These are phyloP conservation scores for Melopsittacus undulatus DNA, from an alignment of 2,797 vertebrate genomes.

Conservation along the genomic window DNA sequence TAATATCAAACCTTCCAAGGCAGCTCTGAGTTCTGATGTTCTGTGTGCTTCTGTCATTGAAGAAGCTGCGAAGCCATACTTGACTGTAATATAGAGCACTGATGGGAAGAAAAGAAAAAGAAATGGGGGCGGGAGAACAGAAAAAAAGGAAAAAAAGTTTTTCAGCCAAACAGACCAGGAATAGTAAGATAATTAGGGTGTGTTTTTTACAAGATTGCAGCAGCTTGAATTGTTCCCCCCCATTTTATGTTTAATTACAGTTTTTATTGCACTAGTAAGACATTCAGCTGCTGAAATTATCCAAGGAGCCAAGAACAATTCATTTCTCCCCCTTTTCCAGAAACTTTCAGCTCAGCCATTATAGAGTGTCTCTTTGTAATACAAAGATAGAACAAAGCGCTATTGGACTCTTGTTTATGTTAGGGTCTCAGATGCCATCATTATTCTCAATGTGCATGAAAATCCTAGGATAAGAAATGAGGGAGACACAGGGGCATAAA, in stretches of 20 bases:
- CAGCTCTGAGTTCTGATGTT: conserved; percentile 1
- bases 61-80: background rate
- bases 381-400: background rate
- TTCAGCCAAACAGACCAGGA: background rate
- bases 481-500: background rate
- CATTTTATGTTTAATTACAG: conserved; percentile 66
- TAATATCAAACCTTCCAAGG: conserved; percentile 54
- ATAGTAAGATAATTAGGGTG: conserved; percentile 28
- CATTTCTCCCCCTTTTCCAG: conserved; percentile 13
- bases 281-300: conserved; percentile 64
- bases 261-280: conserved; percentile 61
- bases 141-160: background rate
- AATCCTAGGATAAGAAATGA: background rate
- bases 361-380: background rate
- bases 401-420: background rate
- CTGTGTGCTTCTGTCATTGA: background rate
- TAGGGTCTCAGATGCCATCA: background rate
- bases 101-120: background rate
- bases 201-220: conserved; percentile 16
- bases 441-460: background rate
- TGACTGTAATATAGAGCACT: background rate
- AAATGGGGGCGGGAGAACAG: background rate
- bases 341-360: conserved; percentile 5
- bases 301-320: conserved; percentile 34
- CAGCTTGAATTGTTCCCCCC: conserved; percentile 40